Conservation (phyloP, 2,113 vertebrate genomes). For the Melanotaenia duboulayi region DNA sequence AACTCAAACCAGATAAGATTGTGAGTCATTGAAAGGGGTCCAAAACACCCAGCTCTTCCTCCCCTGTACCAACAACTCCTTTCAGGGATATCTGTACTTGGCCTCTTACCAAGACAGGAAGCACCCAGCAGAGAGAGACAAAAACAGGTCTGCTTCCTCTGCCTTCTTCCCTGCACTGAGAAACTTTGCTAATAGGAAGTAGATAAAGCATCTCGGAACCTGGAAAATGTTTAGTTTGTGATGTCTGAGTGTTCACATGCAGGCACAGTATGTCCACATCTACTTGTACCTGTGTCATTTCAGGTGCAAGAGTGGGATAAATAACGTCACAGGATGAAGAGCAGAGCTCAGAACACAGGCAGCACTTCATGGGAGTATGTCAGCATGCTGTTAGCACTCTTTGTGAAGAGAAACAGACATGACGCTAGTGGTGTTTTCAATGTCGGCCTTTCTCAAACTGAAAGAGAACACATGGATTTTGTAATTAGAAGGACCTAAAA, state of each 20-base stretch:
- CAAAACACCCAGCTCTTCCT: slow-evolving; percentile 65
- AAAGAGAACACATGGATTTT: slow-evolving; percentile 14
- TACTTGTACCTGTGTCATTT: not conserved
- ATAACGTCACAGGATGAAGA: slow-evolving; percentile 40
- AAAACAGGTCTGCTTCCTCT: slow-evolving; percentile 63
- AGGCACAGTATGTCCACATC: slow-evolving; percentile 6
- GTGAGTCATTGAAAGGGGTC: slow-evolving; percentile 69
- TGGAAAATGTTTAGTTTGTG: slow-evolving; percentile 24
- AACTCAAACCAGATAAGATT: slow-evolving; percentile 78
- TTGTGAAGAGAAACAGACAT: slow-evolving; percentile 54
- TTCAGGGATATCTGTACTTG: slow-evolving; percentile 75
- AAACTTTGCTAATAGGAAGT: slow-evolving; percentile 44
- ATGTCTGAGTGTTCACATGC: slow-evolving; percentile 17
- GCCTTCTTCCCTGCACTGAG: slow-evolving; percentile 26
- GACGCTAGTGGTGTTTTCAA: slow-evolving; percentile 47
- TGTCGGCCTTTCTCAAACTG: slow-evolving; percentile 40
- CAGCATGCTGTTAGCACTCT: slow-evolving; percentile 47
- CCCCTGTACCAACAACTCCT: slow-evolving; percentile 69
- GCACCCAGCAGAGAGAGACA: slow-evolving; percentile 61
- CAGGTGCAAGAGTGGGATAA: slow-evolving; percentile 7
- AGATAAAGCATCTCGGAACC: slow-evolving; percentile 40
- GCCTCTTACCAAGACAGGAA: slow-evolving; percentile 76
- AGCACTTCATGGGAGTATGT: slow-evolving; percentile 36
- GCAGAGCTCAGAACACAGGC: slow-evolving; percentile 28
- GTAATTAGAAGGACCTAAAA: slow-evolving; percentile 19